Percentiles rank a stretch among this genome's conserved stretches.
Evolutionary conservation across 2,113 vertebrate species (phyloP).

Genomic region (Cyrtonyx montezumae): DNA sequence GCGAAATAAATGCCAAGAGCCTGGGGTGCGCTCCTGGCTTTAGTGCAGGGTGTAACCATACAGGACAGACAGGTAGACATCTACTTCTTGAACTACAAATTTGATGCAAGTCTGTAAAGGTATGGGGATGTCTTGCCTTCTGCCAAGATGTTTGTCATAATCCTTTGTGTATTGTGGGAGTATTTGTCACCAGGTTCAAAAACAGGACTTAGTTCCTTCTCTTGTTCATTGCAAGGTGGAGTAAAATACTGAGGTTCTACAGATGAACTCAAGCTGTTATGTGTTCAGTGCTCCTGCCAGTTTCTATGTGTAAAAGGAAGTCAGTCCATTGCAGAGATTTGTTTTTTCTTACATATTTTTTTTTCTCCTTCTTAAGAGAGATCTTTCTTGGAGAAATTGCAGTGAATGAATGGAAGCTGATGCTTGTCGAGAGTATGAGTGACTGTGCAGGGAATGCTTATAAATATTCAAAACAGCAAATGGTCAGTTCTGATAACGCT

Average conservation of each 20-base stretch:
- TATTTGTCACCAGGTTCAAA: not conserved
- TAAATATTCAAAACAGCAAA: slow-evolving; percentile 59
- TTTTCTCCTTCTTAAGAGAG: not conserved
- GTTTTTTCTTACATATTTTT: not conserved
- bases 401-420: slow-evolving; percentile 43
- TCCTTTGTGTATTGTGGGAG: not conserved
- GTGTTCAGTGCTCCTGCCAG: not conserved
- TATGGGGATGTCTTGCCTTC: not conserved
- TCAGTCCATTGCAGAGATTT: not conserved
- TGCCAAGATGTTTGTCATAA: not conserved
- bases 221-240: not conserved
- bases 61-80: not conserved
- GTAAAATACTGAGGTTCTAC: not conserved
- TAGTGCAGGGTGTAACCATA: not conserved
- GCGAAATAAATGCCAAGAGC: not conserved
- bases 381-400: not conserved
- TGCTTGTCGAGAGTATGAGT: slow-evolving; percentile 13
- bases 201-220: accelerated
- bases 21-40: not conserved
- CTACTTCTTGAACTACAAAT: not conserved
- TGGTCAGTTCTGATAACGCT: slow-evolving; percentile 57
- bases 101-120: not conserved
- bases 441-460: slow-evolving; percentile 41
- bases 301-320: not conserved
- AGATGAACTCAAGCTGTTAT: not conserved